A percentile compares a stretch with the other conserved stretches of the same genome.
Evolutionary conservation across 2,113 vertebrate genomes (phyloP).

Genomic region (Hippocampus zosterae): DNA sequence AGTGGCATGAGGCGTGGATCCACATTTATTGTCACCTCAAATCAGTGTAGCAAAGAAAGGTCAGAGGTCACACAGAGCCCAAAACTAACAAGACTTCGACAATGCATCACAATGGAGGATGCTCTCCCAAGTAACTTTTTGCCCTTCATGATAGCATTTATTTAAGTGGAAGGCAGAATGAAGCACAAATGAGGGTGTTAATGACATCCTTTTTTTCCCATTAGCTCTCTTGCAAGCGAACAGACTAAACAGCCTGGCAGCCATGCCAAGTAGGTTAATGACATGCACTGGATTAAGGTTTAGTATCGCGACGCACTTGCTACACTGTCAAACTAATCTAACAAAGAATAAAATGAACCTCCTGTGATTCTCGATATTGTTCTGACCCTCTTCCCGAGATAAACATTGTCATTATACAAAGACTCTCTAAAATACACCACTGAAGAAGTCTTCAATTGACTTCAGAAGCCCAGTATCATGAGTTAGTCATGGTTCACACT

Average conservation of each 20-base stretch:
- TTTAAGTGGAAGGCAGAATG: not conserved
- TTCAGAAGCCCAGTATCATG: constrained; percentile 51
- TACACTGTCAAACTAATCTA: constrained; percentile 35
- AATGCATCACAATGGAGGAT: not conserved
- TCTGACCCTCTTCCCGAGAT: constrained; percentile 19
- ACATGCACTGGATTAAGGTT: constrained; percentile 62
- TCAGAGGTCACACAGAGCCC: constrained; percentile 48
- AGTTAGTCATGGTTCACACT: constrained; percentile 62
- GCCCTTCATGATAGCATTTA: not conserved
- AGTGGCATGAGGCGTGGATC: constrained; percentile 24
- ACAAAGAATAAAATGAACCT: constrained; percentile 20
- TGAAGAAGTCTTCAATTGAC: constrained; percentile 26
- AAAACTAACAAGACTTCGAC: constrained; percentile 31
- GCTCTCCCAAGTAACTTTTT: not conserved
- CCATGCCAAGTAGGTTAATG: constrained; percentile 65
- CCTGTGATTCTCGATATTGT: constrained; percentile 8
- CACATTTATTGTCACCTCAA: constrained; percentile 31
- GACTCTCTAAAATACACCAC: constrained; percentile 26
- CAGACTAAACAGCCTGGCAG: constrained; percentile 37
- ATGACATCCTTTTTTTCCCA: constrained; percentile 8
- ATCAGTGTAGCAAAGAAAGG: constrained; percentile 50
- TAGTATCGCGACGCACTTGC: constrained; percentile 27
- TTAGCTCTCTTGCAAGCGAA: constrained; percentile 26
- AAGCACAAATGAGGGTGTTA: constrained; percentile 15
- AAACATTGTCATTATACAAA: constrained; percentile 20